Evolutionary conservation across 2,888 invertebrate species (phyloP), one percentile per base, ranked within the genome.

Genomic region (Microctonus hyperodae): DNA sequence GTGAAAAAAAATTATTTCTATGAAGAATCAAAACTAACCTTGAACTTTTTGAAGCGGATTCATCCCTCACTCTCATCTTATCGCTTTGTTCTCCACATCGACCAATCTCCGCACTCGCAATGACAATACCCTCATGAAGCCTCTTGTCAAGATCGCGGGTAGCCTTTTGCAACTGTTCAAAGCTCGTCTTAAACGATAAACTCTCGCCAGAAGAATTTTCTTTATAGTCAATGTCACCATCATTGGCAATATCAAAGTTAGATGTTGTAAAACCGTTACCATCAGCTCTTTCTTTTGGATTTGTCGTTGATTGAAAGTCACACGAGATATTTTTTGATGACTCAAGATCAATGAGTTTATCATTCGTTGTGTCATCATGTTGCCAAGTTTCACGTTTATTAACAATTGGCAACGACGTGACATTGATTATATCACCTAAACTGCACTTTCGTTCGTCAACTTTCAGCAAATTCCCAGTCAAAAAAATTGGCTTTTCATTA

Each of bases 331-430:
- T 71, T 10, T 61, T 63, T 28, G 67, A 70, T 4, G 72, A 69
- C 11, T 74, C 77, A 10, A 81, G 71, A 60, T 81, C 78, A 62
- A 80, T 80, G 59, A 80, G 67, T 60, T 79, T 78, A 50, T 74
- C 72, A 84, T 58, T 72, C 31, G 84, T 84, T 66, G 81, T 67
- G 22, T 84, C 80, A 25, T 83, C 11, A 83, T 74, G 75, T 71
- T 76, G 73, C 60, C 58, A 74, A 75, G 67, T 78, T 74, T 67
- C 79, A 80, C 33, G 87, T 2, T 81, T 81, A 0, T 84, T 86
- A 0, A 83, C 85, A 0, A 85, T 83, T 0, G 87, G 84, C 20
- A 83, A 20, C 50, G 87, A 1, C 87, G 86, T 1, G 81, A 82
- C 20, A 77, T 85, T 69, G 78, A 85, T 23, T 10, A 57, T 9